A percentile compares a stretch with the other conserved stretches of the same genome.
These are phyloP conservation scores for Spodoptera exigua DNA, from an alignment of 2,888 invertebrate species.

Conservation along the genomic window DNA sequence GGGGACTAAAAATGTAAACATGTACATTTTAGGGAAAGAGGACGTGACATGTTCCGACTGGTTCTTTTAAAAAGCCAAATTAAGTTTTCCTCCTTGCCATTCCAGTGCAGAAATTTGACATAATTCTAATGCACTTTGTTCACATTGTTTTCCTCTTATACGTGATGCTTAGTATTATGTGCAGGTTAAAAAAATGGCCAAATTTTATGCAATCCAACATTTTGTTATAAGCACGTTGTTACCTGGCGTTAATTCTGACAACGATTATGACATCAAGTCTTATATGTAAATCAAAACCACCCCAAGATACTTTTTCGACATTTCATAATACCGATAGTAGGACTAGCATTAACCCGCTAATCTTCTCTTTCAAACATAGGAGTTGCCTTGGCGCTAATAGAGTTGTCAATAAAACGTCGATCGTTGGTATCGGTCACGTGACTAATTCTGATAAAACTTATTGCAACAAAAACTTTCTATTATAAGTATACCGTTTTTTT, in stretches of 20 bases:
- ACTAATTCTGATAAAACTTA: conserved; percentile 76
- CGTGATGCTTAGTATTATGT: conserved; percentile 1
- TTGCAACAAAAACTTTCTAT: conserved; percentile 76
- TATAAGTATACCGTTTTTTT: conserved; percentile 84
- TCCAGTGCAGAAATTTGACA: not conserved
- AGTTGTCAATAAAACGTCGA: conserved; percentile 61
- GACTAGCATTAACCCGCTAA: conserved; percentile 9
- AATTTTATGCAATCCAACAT: not conserved
- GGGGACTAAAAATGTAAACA: conserved; percentile 65
- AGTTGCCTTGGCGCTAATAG: conserved; percentile 51
- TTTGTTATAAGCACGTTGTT: too few relatives aligned
- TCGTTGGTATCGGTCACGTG: conserved; percentile 73
- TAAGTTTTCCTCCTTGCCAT: conserved; percentile 10
- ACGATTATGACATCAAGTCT: too few relatives aligned
- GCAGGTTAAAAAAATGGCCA: not conserved
- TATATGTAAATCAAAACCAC: too few relatives aligned
- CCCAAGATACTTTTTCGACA: not conserved
- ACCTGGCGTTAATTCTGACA: too few relatives aligned
- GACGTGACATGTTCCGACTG: conserved; percentile 5
- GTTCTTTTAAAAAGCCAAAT: conserved; percentile 22
- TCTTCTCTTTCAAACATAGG: conserved; percentile 29
- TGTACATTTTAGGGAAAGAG: conserved; percentile 29
- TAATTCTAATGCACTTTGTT: conserved; percentile 9
- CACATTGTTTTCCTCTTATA: conserved; percentile 13
- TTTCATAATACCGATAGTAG: not conserved